Base-by-base conservation (phyloP, 1,140 invertebrate species). In the Globodera ellingtonae region DNA sequence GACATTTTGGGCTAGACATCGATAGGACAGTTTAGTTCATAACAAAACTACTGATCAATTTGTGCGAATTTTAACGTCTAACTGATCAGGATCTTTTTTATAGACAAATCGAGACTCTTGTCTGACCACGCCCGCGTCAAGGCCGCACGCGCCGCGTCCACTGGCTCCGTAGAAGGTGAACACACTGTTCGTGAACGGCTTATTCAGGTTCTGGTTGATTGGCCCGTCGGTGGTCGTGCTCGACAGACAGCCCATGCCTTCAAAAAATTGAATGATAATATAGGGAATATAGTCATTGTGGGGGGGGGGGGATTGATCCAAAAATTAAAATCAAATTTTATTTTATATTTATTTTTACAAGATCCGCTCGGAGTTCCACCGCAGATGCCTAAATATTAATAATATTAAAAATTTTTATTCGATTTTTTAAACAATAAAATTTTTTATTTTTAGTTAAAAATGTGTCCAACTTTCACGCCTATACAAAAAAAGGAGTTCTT, bases 141-240 rank as follows among this genome's bases (percentile, higher is more conserved):
- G 59, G 7, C 77, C 77, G 24, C 77, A 79, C 21, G 67, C 69
- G 21, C 77, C 77, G 47, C 69, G 47, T 79, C 77, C 77, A 10
- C 52, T 18, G 59, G 15, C 65, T 6, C 77, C 77, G 46, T 79
- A 79, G 62, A 79, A 73, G 4, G 77, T 79, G 65, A 79, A 79
- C 6, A 44, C n/a, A 8, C 77, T 50, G 62, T 59, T 67, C 3
- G 15, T 79, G 50, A 75, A 18, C 50, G 56, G 74, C 56, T 71
- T 79, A 44, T 79, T 50, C 15, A 79, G 35, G 8, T 77, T 5
- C 56, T 15, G 6, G 18, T 50, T n/a, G 24, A 77, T 77, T 8
- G 75, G 75, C 2, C 56, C 75, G 56, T 10, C 9, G 4, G 75
- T 65, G 50, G 6, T n/a, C 3, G 72, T 56, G 72, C 18, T 72